Percentiles rank a stretch among this genome's conserved stretches.
phyloP scores from a whole-genome alignment of 2,888 invertebrate species.

The Pedicia rivosa region DNA sequence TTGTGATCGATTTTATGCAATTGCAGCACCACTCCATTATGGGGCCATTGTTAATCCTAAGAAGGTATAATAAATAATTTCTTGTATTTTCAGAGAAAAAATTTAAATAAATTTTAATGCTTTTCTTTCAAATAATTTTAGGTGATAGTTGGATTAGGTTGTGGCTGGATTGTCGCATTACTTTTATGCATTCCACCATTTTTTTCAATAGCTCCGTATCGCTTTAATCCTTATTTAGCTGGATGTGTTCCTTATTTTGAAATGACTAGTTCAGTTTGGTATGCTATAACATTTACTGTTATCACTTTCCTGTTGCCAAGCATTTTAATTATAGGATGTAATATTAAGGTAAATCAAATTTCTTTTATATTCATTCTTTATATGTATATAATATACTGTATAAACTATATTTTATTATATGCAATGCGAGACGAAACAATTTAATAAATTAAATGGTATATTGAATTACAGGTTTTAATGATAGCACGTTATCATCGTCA shows the following conservation, averaged over 20 bases:
- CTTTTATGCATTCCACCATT: slow-evolving; percentile 47
- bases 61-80: slow-evolving; percentile 32
- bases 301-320: slow-evolving; percentile 51
- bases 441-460: too few species aligned
- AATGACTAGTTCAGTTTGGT: slow-evolving; percentile 43
- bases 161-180: slow-evolving; percentile 49
- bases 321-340: slow-evolving; percentile 51
- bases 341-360: slow-evolving; percentile 39
- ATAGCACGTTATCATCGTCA: slow-evolving; percentile 61
- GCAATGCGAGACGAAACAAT: too few species aligned
- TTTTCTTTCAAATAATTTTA: too few species aligned
- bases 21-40: slow-evolving; percentile 65
- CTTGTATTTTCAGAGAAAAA: slow-evolving; percentile 2
- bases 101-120: slow-evolving; percentile 13
- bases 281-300: slow-evolving; percentile 46
- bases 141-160: slow-evolving; percentile 46
- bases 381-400: background rate
- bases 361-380: background rate
- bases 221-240: slow-evolving; percentile 38
- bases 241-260: slow-evolving; percentile 52
- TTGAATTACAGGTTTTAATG: slow-evolving; percentile 40
- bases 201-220: slow-evolving; percentile 40
- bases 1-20: slow-evolving; percentile 64
- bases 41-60: slow-evolving; percentile 56
- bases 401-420: background rate